phyloP scores from a whole-genome alignment of 2,797 vertebrate species.

The Myotis planiceps region DNA sequence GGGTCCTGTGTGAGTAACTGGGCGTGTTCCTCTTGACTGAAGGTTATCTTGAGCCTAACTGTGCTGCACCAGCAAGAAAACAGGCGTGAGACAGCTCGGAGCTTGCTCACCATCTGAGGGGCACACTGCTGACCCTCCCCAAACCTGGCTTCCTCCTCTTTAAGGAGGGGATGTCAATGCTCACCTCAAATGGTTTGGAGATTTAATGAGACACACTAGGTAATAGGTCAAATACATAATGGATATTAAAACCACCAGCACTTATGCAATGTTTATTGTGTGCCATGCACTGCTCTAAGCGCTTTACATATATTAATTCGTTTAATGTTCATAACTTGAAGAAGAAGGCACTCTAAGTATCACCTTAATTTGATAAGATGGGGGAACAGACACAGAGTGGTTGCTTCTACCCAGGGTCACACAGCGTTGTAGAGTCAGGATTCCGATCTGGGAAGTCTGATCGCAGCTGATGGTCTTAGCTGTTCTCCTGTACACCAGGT shows the following conservation, averaged over 20 bases:
- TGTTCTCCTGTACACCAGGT: background rate
- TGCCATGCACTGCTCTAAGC: background rate
- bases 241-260: background rate
- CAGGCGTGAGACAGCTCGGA: rapidly evolving
- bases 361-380: background rate
- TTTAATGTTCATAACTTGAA: background rate
- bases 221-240: background rate
- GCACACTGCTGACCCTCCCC: background rate
- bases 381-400: background rate
- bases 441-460: background rate
- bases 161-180: background rate
- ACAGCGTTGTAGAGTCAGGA: background rate
- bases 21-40: background rate
- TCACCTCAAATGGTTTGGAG: background rate
- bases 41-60: background rate
- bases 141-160: background rate
- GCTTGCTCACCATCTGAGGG: background rate
- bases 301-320: background rate
- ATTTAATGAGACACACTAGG: background rate
- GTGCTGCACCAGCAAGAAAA: background rate
- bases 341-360: background rate
- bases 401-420: background rate
- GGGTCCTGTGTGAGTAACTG: background rate
- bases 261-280: background rate
- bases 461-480: background rate